Percentiles rank a stretch among this genome's conserved stretches.
Conservation (phyloP, 2,888 invertebrate species). For the Matsumyia berberina region DNA sequence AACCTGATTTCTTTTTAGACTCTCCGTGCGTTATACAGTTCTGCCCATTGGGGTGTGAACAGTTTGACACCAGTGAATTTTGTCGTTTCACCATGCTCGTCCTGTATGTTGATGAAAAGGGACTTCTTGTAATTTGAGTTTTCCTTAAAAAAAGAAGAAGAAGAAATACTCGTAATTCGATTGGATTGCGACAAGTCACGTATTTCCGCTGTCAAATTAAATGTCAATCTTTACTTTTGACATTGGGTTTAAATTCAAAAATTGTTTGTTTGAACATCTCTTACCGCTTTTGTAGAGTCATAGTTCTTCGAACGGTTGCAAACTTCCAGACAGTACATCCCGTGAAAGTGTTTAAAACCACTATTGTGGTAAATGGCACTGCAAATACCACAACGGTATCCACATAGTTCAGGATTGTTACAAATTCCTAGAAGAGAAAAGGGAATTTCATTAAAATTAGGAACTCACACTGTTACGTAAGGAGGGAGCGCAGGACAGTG, state of each 20-base stretch:
- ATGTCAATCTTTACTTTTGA: not conserved
- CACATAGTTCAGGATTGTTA: constrained; percentile 88
- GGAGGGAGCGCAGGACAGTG: too few relatives aligned
- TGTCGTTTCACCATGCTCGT: constrained; percentile 81
- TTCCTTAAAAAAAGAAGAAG: constrained; percentile 23
- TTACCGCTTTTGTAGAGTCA: constrained; percentile 83
- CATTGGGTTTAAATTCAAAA: not conserved
- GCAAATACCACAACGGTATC: constrained; percentile 91
- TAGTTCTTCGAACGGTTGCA: constrained; percentile 84
- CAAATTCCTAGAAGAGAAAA: constrained; percentile 85
- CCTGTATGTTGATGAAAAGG: constrained; percentile 78
- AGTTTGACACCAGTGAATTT: constrained; percentile 78
- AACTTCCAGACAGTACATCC: constrained; percentile 88
- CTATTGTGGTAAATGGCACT: constrained; percentile 89
- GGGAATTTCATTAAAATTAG: not conserved
- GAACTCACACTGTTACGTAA: too few relatives aligned
- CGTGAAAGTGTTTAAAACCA: constrained; percentile 89
- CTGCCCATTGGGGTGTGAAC: constrained; percentile 81
- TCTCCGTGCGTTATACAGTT: constrained; percentile 77
- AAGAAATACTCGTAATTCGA: not conserved
- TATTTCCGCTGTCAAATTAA: not conserved
- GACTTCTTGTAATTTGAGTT: constrained; percentile 66
- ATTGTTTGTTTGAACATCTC: constrained; percentile 28
- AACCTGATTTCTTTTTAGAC: constrained; percentile 81
- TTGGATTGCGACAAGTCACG: not conserved